Conservation (phyloP, 2,888 invertebrate genomes). For the Arctia plantaginis region DNA sequence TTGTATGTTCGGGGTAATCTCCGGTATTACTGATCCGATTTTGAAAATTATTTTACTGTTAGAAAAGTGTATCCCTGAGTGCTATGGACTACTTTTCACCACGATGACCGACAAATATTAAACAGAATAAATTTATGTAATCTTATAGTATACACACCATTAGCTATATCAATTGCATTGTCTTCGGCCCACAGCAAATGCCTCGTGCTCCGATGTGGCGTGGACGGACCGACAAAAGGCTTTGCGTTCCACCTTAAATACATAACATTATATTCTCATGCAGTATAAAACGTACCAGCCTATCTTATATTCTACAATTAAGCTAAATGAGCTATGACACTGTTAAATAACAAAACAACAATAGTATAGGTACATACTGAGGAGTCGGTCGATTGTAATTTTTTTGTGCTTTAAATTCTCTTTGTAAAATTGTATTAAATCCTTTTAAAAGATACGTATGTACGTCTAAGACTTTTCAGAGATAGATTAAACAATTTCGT, state of each 20-base stretch:
- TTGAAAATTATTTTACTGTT: too few relatives aligned
- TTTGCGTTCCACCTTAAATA: conserved; percentile 75
- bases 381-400: neutral
- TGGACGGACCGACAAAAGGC: conserved; percentile 66
- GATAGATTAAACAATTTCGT: too few relatives aligned
- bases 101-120: too few relatives aligned
- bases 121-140: neutral
- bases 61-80: too few relatives aligned
- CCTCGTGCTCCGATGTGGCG: conserved; percentile 67
- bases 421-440: too few relatives aligned
- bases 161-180: conserved; percentile 55
- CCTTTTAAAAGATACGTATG: too few relatives aligned
- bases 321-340: neutral
- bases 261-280: conserved; percentile 13
- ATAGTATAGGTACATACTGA: neutral
- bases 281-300: neutral
- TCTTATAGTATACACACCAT: conserved; percentile 54
- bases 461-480: too few relatives aligned
- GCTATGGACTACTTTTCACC: too few relatives aligned
- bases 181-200: conserved; percentile 81
- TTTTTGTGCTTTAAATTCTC: neutral
- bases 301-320: neutral
- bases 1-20: too few relatives aligned
- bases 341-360: neutral
- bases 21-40: too few relatives aligned